A percentile compares a stretch with the other conserved stretches of the same genome.
Conservation (phyloP, 1,140 invertebrate genomes). For the Drosophila subpulchrella region DNA sequence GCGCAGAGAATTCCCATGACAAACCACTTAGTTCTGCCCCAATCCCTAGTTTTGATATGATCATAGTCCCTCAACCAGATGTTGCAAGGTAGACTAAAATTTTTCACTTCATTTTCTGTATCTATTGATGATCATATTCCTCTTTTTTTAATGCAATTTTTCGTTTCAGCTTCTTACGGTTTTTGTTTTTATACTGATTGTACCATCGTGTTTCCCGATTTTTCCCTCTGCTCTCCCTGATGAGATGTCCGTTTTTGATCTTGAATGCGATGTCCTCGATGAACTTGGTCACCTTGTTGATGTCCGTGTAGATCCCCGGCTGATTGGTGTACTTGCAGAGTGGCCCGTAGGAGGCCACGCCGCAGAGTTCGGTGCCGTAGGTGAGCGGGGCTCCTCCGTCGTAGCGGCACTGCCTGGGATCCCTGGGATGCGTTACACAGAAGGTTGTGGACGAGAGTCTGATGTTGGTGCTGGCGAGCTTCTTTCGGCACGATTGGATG, state of each 20-base stretch:
- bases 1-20: background rate
- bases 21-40: background rate
- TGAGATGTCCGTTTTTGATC: background rate
- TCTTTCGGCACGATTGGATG: background rate
- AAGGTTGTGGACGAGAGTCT: conserved; percentile 12
- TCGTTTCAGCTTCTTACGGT: too few relatives aligned
- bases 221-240: too few relatives aligned
- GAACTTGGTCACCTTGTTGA: background rate
- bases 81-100: too few relatives aligned
- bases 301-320: conserved; percentile 31
- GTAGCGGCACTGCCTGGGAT: conserved; percentile 17
- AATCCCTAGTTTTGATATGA: background rate
- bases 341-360: conserved; percentile 36
- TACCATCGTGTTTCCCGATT: too few relatives aligned
- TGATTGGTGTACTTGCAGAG: conserved; percentile 15
- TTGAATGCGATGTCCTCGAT: background rate
- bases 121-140: too few relatives aligned
- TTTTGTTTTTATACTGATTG: too few relatives aligned
- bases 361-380: conserved; percentile 28
- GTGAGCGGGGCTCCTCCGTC: conserved; percentile 39
- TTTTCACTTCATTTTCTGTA: too few relatives aligned
- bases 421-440: conserved; percentile 9
- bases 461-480: accelerated
- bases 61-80: too few relatives aligned
- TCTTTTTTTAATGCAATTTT: too few relatives aligned